These are phyloP conservation scores for Melipona beecheii DNA, from an alignment of 2,888 invertebrate genomes.

Conservation along the genomic window DNA sequence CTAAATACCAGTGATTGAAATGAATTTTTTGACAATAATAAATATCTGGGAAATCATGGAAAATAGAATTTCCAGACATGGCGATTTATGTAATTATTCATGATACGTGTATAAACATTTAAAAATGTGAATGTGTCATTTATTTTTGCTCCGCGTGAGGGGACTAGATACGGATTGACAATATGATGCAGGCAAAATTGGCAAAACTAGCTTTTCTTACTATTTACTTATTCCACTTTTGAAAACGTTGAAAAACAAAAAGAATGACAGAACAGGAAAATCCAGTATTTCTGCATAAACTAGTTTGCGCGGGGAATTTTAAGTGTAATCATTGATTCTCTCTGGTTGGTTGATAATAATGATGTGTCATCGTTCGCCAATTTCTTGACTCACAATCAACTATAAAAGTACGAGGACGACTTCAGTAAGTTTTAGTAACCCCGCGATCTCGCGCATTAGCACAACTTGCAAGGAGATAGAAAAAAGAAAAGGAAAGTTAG, in stretches of 20 bases:
- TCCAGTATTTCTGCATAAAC: not conserved
- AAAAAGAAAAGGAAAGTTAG: not conserved
- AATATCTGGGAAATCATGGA: not conserved
- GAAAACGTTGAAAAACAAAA: not conserved
- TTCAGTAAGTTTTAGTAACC: slow-evolving; percentile 35
- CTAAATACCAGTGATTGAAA: not conserved
- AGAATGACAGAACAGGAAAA: slow-evolving; percentile 1
- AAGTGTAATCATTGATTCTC: not conserved
- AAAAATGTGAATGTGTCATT: not conserved
- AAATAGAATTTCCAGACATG: slow-evolving; percentile 20
- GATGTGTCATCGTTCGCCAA: not conserved
- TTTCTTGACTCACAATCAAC: not conserved
- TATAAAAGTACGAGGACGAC: slow-evolving; percentile 56
- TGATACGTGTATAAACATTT: not conserved
- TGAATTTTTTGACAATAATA: not conserved
- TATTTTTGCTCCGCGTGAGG: too few relatives aligned
- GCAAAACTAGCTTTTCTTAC: not conserved
- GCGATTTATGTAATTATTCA: not conserved
- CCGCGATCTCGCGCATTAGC: slow-evolving; percentile 13
- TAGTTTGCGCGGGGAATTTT: slow-evolving; percentile 10
- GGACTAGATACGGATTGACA: not conserved
- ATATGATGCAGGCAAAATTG: not conserved
- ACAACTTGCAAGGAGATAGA: not conserved
- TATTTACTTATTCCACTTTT: not conserved
- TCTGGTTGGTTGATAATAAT: not conserved